phyloP scores from a whole-genome alignment of 2,888 invertebrate genomes.

The Anoplius nigerrimus region DNA sequence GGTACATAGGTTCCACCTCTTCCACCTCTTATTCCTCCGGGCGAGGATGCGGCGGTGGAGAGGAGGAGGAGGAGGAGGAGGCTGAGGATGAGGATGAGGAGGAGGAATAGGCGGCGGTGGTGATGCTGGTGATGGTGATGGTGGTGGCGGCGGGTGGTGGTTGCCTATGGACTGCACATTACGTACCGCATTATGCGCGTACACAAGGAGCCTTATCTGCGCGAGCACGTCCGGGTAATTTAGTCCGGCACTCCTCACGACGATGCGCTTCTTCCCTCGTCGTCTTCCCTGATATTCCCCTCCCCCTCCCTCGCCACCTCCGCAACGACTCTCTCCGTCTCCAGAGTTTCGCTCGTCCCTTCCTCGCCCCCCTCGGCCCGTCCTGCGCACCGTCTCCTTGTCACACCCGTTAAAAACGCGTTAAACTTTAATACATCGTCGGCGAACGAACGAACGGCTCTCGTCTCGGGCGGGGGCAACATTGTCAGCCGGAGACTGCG shows the following conservation, averaged over 20 bases:
- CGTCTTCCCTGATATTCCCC: conserved; percentile 11
- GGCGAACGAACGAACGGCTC: neutral
- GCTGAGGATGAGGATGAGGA: conserved; percentile 9
- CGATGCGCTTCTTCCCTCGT: conserved; percentile 37
- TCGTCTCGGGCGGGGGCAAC: neutral
- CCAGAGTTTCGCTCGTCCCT: neutral
- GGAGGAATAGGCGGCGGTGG: neutral
- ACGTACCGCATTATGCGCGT: conserved; percentile 66
- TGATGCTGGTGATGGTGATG: neutral
- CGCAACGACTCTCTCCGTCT: neutral
- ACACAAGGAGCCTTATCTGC: conserved; percentile 66
- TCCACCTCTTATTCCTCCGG: conserved; percentile 46
- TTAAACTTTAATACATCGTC: conserved; percentile 25
- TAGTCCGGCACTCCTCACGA: conserved; percentile 55
- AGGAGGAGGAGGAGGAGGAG: neutral
- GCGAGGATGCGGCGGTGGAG: conserved; percentile 19
- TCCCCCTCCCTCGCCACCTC: conserved; percentile 5
- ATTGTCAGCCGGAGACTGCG: conserved; percentile 22
- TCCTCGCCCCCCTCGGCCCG: neutral
- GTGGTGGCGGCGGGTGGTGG: conserved; percentile 41
- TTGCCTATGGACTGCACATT: conserved; percentile 61
- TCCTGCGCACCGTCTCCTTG: neutral
- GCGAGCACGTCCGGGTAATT: conserved; percentile 64
- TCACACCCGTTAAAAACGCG: conserved; percentile 30
- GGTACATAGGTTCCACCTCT: conserved; percentile 49